phyloP scores from a whole-genome alignment of 1,140 invertebrate species.

The Drosophila erecta region DNA sequence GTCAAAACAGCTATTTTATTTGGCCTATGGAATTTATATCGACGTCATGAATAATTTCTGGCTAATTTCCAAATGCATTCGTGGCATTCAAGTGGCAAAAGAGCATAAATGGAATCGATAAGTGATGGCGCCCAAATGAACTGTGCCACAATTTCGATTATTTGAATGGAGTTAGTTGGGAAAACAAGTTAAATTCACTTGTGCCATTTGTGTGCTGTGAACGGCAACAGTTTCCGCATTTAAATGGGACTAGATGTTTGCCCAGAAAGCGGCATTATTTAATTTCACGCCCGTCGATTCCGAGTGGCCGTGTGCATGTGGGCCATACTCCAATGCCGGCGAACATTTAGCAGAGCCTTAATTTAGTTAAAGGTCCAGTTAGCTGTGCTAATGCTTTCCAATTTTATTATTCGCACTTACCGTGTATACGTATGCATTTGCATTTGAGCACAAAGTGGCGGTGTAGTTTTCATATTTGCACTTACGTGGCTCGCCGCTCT shows the following conservation, averaged over 20 bases:
- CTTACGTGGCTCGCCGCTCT: not conserved
- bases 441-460: constrained; percentile 63
- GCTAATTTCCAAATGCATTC: not conserved
- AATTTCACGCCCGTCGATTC: constrained; percentile 39
- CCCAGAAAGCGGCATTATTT: constrained; percentile 42
- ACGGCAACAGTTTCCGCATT: no score
- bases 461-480: constrained; percentile 58
- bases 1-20: not conserved
- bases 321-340: not conserved
- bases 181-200: no score
- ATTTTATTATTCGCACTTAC: constrained; percentile 50
- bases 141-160: not conserved
- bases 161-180: no score
- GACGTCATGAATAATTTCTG: not conserved
- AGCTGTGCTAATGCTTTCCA: constrained; percentile 61
- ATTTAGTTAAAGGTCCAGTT: constrained; percentile 61
- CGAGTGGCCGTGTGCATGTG: not conserved
- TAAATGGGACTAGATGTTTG: constrained; percentile 15
- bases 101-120: not conserved
- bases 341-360: constrained; percentile 1
- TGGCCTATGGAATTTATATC: not conserved
- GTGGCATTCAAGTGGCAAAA: not conserved
- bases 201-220: no score
- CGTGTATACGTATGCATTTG: constrained; percentile 36
- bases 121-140: not conserved